Evolutionary conservation across 1,140 invertebrate species (phyloP).

Genomic region (Zaprionus davidi): DNA sequence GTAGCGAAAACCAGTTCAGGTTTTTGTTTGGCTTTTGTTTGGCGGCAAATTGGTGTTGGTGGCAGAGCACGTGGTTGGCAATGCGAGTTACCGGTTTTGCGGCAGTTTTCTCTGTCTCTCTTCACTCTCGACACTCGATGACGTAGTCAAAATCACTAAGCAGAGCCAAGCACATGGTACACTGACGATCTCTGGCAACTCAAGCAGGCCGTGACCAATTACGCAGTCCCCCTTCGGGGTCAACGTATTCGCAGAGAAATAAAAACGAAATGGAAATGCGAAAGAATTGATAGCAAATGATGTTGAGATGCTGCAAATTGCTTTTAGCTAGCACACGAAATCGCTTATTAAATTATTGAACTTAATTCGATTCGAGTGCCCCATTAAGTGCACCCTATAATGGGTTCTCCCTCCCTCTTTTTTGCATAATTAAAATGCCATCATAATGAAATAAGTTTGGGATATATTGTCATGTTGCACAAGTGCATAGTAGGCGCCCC

Average conservation of each 20-base stretch:
- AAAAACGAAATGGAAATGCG: slow-evolving; percentile 19
- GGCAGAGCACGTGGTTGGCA: slow-evolving; percentile 64
- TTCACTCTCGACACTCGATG: slow-evolving; percentile 34
- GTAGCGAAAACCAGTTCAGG: slow-evolving; percentile 57
- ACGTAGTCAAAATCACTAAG: slow-evolving; percentile 48
- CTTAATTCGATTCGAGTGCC: slow-evolving; percentile 56
- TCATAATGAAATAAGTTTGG: slow-evolving; percentile 59
- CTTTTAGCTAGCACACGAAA: slow-evolving; percentile 36
- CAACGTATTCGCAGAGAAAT: slow-evolving; percentile 51
- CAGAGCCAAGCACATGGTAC: background rate
- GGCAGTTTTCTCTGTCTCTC: background rate
- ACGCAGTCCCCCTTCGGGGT: slow-evolving; percentile 58
- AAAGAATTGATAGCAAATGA: slow-evolving; percentile 15
- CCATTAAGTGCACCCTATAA: slow-evolving; percentile 37
- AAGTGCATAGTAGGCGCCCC: slow-evolving; percentile 16
- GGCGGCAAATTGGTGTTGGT: slow-evolving; percentile 53
- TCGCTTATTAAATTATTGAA: slow-evolving; percentile 65
- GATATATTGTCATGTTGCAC: slow-evolving; percentile 30
- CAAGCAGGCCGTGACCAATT: slow-evolving; percentile 72
- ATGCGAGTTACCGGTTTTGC: slow-evolving; percentile 6
- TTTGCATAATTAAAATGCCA: slow-evolving; percentile 75
- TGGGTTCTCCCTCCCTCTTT: background rate
- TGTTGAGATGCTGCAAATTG: slow-evolving; percentile 32
- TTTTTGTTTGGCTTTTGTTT: slow-evolving; percentile 49
- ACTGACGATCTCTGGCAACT: slow-evolving; percentile 51